These are phyloP conservation scores for Asteroscopus sphinx DNA, from an alignment of 2,888 invertebrate genomes.

Conservation along the genomic window DNA sequence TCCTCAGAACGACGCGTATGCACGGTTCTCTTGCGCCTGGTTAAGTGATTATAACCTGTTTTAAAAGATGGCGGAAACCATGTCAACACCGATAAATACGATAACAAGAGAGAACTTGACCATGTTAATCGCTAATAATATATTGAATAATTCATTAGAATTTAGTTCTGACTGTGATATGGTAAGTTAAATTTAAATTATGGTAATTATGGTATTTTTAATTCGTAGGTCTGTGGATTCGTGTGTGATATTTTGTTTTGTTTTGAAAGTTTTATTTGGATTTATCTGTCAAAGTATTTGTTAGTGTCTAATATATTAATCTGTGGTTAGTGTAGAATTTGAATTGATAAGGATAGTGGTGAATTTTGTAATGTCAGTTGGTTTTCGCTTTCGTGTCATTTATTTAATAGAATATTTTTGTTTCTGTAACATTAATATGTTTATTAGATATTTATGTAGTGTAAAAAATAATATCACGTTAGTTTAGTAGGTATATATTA, in stretches of 20 bases:
- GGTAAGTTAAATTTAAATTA: slow-evolving; percentile 48
- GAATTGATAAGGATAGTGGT: too few relatives aligned
- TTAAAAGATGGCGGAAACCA: slow-evolving; percentile 68
- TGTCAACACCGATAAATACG: slow-evolving; percentile 77
- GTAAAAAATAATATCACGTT: too few relatives aligned
- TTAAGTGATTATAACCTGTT: slow-evolving; percentile 5
- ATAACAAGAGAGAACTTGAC: slow-evolving; percentile 72
- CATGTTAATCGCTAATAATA: slow-evolving; percentile 76
- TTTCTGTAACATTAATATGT: too few relatives aligned
- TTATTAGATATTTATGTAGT: too few relatives aligned
- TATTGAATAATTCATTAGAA: slow-evolving; percentile 74
- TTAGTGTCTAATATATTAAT: too few relatives aligned
- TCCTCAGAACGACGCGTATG: slow-evolving; percentile 16
- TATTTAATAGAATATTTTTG: too few relatives aligned
- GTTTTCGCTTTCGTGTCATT: too few relatives aligned
- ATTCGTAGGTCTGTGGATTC: too few relatives aligned
- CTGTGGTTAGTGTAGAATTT: too few relatives aligned
- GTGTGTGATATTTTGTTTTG: background rate
- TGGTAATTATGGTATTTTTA: background rate
- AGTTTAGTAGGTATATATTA: too few relatives aligned
- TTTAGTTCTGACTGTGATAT: slow-evolving; percentile 71
- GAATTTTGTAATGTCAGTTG: too few relatives aligned
- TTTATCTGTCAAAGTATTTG: slow-evolving; percentile 13
- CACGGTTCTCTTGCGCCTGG: background rate
- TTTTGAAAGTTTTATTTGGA: slow-evolving; percentile 21